Base-by-base conservation (phyloP, 2,797 vertebrate genomes). In the Neomorphus geoffroyi region DNA sequence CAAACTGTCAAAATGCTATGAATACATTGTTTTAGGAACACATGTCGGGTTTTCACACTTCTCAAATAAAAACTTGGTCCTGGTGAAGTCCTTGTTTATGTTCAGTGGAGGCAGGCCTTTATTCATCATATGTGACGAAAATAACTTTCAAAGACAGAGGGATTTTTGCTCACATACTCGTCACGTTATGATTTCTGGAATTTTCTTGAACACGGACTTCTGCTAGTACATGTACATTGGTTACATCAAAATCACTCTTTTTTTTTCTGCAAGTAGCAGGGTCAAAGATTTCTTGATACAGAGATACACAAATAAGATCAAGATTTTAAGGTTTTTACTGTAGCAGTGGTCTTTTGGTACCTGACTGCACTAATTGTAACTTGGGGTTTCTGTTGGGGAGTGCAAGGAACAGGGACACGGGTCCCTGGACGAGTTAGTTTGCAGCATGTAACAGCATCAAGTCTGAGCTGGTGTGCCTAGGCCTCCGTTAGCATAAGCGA, bases 291-390 rank as follows among this genome's bases (percentile, higher is more conserved):
- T 98, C 97, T 97, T 97, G 97, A 96, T 91, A 96, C 95, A 98
- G 96, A 98, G 98, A 98, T 96, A 98, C 93, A 98, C 93, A 98
- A 96, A 98, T 98, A 98, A 95, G 96, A 98, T 96, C 46, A 84
- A 53, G 32, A 90, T 82, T 80, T 58, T n/a, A 92, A 71, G 33
- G 13, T 90, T 96, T 97, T 96, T 94, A 77, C 70, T 60, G n/a
- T 80, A 94, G 74, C 37, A 90, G 74, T 69, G 61, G 88, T 92
- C 78, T 95, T 97, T 86, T 72, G 82, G 53, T 96, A 93, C 74
- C 61, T n/a, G n/a, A 60, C 10, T 95, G 69, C 92, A 91, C 66
- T 78, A 54, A 80, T 87, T 82, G 95, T 73, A 92, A 75, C 33
- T 28, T 54, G 45, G 18, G 48, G 26, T 88, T n/a, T n/a, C n/a